Evolutionary conservation across 2,888 invertebrate species (phyloP).

Genomic region (Leptothorax acervorum): DNA sequence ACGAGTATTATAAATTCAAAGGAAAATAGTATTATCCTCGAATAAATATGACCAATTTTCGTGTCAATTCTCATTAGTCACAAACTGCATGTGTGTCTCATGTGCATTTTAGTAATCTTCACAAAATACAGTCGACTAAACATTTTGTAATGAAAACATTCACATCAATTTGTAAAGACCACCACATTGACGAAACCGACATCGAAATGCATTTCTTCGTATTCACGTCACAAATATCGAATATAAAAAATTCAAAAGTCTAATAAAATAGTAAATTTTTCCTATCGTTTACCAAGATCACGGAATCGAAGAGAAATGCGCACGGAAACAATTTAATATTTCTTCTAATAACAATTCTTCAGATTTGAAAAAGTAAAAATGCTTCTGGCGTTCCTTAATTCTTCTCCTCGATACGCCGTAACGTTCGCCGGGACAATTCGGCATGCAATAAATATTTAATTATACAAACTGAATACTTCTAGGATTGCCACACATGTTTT

Average conservation of each 20-base stretch:
- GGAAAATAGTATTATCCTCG: neutral
- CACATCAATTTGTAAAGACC: neutral
- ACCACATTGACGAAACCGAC: neutral
- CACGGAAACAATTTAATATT: neutral
- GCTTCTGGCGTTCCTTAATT: conserved; percentile 6
- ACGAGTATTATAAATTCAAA: conserved; percentile 24
- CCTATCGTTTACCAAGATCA: neutral
- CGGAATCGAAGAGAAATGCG: neutral
- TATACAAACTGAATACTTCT: neutral
- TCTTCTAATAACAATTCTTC: neutral
- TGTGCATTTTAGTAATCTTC: neutral
- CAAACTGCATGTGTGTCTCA: neutral
- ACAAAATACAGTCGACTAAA: neutral
- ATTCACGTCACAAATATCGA: neutral
- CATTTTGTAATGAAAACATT: conserved; percentile 4
- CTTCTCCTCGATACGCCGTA: neutral
- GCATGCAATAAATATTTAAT: neutral
- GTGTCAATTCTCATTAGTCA: neutral
- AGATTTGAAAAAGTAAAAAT: neutral
- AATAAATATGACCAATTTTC: conserved; percentile 14
- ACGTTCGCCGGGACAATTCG: neutral
- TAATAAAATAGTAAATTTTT: neutral
- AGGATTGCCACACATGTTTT: neutral
- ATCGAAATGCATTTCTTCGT: neutral
- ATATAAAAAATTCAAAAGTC: neutral